A percentile compares a stretch with the other conserved stretches of the same genome.
phyloP scores from a whole-genome alignment of 2,113 vertebrate species.

The Phocoena phocoena region DNA sequence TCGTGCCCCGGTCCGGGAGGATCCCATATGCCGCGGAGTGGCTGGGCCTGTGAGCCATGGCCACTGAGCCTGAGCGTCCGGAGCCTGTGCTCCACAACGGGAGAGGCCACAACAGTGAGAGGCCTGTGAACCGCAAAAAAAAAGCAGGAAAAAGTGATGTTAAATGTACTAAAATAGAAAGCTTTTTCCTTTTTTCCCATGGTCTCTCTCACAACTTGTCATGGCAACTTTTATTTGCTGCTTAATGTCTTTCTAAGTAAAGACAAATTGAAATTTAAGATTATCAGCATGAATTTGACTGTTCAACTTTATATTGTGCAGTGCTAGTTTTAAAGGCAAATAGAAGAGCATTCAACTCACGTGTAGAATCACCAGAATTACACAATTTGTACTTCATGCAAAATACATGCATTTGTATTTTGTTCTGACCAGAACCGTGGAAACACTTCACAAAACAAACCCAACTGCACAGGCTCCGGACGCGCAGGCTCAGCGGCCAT shows the following conservation, averaged over 20 bases:
- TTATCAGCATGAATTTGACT: background rate
- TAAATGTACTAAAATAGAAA: background rate
- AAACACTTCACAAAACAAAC: background rate
- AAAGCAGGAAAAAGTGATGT: background rate
- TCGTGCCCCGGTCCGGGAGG: no score
- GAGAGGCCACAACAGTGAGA: no score
- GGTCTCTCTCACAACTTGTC: background rate
- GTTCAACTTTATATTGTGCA: background rate
- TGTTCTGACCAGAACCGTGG: background rate
- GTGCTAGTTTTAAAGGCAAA: conserved; percentile 12
- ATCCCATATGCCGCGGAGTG: no score
- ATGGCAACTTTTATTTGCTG: conserved; percentile 19
- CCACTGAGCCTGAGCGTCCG: no score
- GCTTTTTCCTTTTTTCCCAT: background rate
- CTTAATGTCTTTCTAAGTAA: conserved; percentile 14
- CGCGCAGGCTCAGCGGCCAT: accelerated
- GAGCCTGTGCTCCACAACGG: no score
- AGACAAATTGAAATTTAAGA: conserved; percentile 17
- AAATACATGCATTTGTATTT: background rate
- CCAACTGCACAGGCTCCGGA: no score
- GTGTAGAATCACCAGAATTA: background rate
- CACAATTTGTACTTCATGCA: background rate
- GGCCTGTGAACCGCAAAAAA: no score
- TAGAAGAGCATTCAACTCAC: background rate
- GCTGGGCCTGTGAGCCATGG: no score